These are phyloP conservation scores for Psilanteris sp. DNA, from an alignment of 1,140 invertebrate species.

Conservation along the genomic window DNA sequence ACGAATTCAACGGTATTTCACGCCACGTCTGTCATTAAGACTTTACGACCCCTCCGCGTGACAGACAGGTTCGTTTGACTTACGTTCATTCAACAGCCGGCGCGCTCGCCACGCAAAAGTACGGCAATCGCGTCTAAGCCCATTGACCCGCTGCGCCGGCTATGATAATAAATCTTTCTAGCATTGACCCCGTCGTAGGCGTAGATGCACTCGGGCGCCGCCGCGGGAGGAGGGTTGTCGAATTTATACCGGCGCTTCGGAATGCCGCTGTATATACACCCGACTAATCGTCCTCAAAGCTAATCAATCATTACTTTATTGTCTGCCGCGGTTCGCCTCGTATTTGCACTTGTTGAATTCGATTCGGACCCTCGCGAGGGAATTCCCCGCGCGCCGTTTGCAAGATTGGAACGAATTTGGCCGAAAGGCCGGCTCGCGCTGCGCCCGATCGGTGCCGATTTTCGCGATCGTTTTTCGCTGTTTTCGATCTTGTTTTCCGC, in stretches of 20 bases:
- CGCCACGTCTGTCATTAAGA: slow-evolving; percentile 68
- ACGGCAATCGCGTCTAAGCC: slow-evolving; percentile 49
- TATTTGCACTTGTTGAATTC: slow-evolving; percentile 51
- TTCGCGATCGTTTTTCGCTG: no score
- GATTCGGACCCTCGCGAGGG: no score
- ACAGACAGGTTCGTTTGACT: slow-evolving; percentile 69
- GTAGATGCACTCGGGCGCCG: slow-evolving; percentile 26
- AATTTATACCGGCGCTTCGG: slow-evolving; percentile 36
- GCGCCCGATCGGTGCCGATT: no score
- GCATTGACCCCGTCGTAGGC: slow-evolving; percentile 49
- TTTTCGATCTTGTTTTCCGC: no score
- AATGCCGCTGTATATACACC: slow-evolving; percentile 46
- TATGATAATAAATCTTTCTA: slow-evolving; percentile 61
- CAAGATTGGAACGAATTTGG: no score
- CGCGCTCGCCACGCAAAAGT: slow-evolving; percentile 48
- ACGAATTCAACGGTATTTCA: slow-evolving; percentile 52
- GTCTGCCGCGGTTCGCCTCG: slow-evolving; percentile 16
- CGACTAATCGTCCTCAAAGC: slow-evolving; percentile 50
- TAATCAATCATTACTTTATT: slow-evolving; percentile 62
- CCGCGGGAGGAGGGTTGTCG: slow-evolving; percentile 35
- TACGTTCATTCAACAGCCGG: slow-evolving; percentile 67
- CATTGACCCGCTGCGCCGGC: slow-evolving; percentile 44
- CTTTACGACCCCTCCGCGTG: slow-evolving; percentile 70
- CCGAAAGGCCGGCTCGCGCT: no score
- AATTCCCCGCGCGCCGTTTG: no score